Percentiles rank a stretch among this genome's conserved stretches.
Evolutionary conservation across 2,888 invertebrate genomes (phyloP).

Genomic region (Lithophane leautieri): DNA sequence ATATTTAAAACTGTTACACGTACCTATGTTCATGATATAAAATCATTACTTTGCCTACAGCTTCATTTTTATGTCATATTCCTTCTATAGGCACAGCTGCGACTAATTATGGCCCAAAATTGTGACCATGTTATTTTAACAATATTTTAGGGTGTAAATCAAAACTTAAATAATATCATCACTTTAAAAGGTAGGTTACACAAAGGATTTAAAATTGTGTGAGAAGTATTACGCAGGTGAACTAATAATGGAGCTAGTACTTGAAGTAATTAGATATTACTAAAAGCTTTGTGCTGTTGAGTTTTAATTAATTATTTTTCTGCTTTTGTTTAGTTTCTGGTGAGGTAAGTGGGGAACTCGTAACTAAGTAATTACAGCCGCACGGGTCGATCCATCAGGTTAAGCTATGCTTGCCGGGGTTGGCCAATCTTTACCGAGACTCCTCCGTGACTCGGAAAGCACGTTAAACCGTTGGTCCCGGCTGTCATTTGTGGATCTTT

Average conservation of each 20-base stretch:
- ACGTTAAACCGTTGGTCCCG: no score
- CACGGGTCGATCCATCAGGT: no score
- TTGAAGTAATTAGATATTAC: no score
- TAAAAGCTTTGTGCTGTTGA: no score
- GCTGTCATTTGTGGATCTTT: no score
- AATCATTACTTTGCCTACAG: slow-evolving; percentile 19
- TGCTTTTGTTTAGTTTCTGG: no score
- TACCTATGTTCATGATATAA: slow-evolving; percentile 9
- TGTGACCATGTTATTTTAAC: slow-evolving; percentile 43
- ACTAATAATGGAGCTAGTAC: slow-evolving; percentile 14
- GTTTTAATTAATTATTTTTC: no score
- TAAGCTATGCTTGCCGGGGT: no score
- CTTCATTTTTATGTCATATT: slow-evolving; percentile 46
- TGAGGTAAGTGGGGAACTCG: no score
- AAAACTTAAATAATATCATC: slow-evolving; percentile 42
- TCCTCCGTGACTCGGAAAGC: no score
- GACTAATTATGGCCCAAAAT: slow-evolving; percentile 41
- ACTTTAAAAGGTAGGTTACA: slow-evolving; percentile 9
- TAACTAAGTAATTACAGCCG: no score
- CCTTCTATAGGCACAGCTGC: slow-evolving; percentile 40
- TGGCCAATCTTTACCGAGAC: no score
- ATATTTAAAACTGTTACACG: background rate
- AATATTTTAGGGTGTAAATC: slow-evolving; percentile 30
- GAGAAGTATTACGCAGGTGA: slow-evolving; percentile 5
- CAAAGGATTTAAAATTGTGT: slow-evolving; percentile 13